Evolutionary conservation across 2,888 invertebrate genomes (phyloP).

Genomic region (Nephrotoma appendiculata): DNA sequence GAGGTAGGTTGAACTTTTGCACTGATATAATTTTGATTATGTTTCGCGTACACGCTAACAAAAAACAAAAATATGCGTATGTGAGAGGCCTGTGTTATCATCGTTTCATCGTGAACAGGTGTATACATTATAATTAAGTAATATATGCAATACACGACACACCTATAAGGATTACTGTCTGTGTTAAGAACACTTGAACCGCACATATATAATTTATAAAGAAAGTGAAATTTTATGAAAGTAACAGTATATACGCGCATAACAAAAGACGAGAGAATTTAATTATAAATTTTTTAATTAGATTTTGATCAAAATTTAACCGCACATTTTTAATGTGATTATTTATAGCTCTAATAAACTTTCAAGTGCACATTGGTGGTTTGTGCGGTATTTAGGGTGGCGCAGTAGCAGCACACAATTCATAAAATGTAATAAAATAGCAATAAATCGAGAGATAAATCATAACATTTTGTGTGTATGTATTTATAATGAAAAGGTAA

Average conservation of each 20-base stretch:
- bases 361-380: not conserved
- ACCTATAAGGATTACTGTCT: not conserved
- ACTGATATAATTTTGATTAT: not conserved
- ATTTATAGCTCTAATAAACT: not conserved
- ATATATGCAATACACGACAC: not conserved
- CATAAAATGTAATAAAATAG: not conserved
- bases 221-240: not conserved
- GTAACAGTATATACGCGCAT: not conserved
- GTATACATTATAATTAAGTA: too few species aligned
- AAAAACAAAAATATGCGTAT: not conserved
- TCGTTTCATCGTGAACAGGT: not conserved
- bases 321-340: not conserved
- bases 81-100: not conserved
- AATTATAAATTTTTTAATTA: not conserved
- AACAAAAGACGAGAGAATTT: not conserved
- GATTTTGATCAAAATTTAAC: not conserved
- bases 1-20: not conserved
- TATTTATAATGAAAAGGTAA: not conserved
- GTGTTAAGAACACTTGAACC: not conserved
- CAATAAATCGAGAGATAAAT: not conserved
- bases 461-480: not conserved
- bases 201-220: not conserved
- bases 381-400: not conserved
- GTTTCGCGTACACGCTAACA: not conserved
- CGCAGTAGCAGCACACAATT: not conserved